Percentiles rank a stretch among this genome's conserved stretches.
These are phyloP conservation scores for Malurus alboscapulatus DNA, from an alignment of 2,113 vertebrate genomes.

Conservation along the genomic window DNA sequence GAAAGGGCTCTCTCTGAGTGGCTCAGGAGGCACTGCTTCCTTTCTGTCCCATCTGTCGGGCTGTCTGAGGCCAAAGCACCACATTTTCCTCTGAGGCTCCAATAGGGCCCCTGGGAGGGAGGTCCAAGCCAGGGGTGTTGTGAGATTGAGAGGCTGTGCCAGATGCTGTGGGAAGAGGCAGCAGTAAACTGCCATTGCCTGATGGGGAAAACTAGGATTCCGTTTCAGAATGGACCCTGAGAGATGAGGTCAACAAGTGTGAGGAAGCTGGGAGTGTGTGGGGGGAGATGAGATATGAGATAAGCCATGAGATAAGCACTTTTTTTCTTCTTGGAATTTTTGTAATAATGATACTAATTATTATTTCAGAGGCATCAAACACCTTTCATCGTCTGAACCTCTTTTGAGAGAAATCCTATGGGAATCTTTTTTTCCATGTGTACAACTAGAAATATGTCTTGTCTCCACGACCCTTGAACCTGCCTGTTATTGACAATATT, in stretches of 20 bases:
- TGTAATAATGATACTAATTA: not conserved
- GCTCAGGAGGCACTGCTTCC: not conserved
- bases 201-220: conserved; percentile 11
- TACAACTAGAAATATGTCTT: not conserved
- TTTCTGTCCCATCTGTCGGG: fast-evolving
- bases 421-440: not conserved
- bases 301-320: not conserved
- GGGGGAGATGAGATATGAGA: not conserved
- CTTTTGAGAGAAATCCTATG: not conserved
- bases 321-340: not conserved
- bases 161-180: not conserved
- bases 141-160: not conserved
- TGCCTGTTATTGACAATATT: not conserved
- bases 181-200: conserved; percentile 32
- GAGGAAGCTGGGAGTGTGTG: not conserved
- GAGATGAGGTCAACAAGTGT: conserved; percentile 53
- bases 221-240: conserved; percentile 31
- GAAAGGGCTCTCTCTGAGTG: not conserved
- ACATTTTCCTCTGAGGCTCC: not conserved
- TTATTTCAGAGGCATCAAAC: conserved; percentile 10
- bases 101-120: not conserved
- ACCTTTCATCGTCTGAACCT: not conserved
- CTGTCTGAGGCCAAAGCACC: not conserved
- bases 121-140: not conserved
- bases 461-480: not conserved